Percentiles rank a stretch among this genome's conserved stretches.
Conservation (phyloP, 2,888 invertebrate species). For the Caenorhabditis doughertyi region DNA sequence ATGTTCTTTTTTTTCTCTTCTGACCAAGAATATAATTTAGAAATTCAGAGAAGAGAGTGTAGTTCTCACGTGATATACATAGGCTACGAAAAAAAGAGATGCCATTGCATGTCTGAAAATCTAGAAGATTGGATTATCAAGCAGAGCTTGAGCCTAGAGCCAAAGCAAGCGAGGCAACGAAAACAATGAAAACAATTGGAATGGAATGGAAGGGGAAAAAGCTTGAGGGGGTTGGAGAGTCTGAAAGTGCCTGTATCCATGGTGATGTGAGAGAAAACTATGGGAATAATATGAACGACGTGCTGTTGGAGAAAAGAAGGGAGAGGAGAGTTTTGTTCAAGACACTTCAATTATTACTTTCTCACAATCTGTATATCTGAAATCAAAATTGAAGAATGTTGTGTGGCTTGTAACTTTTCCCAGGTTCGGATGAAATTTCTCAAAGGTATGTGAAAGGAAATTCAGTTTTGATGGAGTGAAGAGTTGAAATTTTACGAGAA, state of each 20-base stretch:
- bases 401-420: too few species aligned
- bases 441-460: too few species aligned
- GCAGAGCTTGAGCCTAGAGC: not conserved
- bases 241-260: slow-evolving; percentile 53
- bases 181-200: slow-evolving; percentile 10
- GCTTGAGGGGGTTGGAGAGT: not conserved
- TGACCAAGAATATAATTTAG: slow-evolving; percentile 21
- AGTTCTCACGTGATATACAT: slow-evolving; percentile 13
- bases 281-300: slow-evolving; percentile 1
- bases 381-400: too few species aligned
- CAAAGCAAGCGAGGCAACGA: not conserved
- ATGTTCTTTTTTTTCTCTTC: slow-evolving; percentile 3
- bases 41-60: slow-evolving; percentile 18
- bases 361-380: too few species aligned
- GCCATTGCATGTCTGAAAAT: slow-evolving; percentile 21
- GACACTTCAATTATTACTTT: too few species aligned
- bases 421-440: too few species aligned
- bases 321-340: not conserved
- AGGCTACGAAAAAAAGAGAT: slow-evolving; percentile 5
- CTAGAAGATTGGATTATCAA: slow-evolving; percentile 23
- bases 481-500: too few species aligned
- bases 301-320: too few species aligned
- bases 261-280: slow-evolving; percentile 19
- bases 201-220: not conserved
- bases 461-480: too few species aligned